phyloP scores from a whole-genome alignment of 2,888 invertebrate species.

The Dolomedes plantarius region DNA sequence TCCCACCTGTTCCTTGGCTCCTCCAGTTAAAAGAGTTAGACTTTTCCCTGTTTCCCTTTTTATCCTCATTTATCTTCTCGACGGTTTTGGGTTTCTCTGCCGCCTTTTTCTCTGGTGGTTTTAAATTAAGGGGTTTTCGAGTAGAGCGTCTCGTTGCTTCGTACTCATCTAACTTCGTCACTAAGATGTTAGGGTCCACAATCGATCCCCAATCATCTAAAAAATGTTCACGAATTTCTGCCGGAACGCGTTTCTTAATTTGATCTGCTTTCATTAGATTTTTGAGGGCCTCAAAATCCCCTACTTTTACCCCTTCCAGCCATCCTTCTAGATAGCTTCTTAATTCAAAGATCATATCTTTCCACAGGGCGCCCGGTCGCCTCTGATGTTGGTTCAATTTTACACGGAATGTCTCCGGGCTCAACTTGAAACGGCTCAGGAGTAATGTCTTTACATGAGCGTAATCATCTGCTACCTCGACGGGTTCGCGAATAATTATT shows the following conservation, averaged over 20 bases:
- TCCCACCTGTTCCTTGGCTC: too few relatives aligned
- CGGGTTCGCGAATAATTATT: not conserved
- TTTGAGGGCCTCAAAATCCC: not conserved
- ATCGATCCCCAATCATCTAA: not conserved
- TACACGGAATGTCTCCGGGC: not conserved
- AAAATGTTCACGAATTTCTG: not conserved
- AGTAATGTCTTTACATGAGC: not conserved
- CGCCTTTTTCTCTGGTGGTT: too few relatives aligned
- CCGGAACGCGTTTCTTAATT: not conserved
- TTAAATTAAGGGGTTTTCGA: too few relatives aligned
- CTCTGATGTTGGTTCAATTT: not conserved
- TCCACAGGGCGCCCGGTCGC: not conserved
- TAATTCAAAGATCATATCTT: not conserved
- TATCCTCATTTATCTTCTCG: too few relatives aligned
- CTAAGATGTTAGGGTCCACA: not conserved
- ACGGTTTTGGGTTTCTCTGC: too few relatives aligned
- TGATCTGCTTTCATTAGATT: slow-evolving; percentile 4
- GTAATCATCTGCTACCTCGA: not conserved
- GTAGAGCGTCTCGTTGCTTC: too few relatives aligned
- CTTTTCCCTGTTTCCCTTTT: too few relatives aligned
- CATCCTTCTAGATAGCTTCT: not conserved
- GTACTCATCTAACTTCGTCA: too few relatives aligned
- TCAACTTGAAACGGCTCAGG: not conserved
- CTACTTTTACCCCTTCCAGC: not conserved
- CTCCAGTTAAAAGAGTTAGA: too few relatives aligned